Evolutionary conservation across 2,113 vertebrate species (phyloP), one percentile per base, ranked within the genome.

Genomic region (Bubo blakistoni): DNA sequence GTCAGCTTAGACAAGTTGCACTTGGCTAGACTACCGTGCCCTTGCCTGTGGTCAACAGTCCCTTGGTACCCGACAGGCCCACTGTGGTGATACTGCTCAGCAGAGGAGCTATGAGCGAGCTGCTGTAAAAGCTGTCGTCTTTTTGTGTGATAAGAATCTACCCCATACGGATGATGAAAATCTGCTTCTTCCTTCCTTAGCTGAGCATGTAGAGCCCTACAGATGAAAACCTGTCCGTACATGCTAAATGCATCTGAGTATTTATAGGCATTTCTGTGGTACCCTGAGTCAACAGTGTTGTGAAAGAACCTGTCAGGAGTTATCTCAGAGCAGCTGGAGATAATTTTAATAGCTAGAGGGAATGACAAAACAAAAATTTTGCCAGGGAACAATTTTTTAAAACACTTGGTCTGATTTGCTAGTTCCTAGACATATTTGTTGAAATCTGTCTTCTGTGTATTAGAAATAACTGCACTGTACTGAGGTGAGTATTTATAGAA

Each of bases 401-500:
- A 72, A 16, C 2, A 10, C 61, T 71, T 77, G 14, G 12, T 78
- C 17, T 13, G 49, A 86, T 72, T 92, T 89, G 38, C 58, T 49
- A 30, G 29, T 77, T 91, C 16, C 20, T 78, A 54, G 38, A 57
- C 15, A 7, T 79, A 59, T 38, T 79, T 78, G 26, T 82, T 94
- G 52, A 96, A 95, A 89, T 70, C 51, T 54, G 22, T 69, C 78
- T 81, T 71, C 46, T 61, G 9, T 71, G 47, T 73, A 49, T 83
- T 71, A 87, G 47, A 88, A 95, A 89, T 72, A 82, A 55, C 38
- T 92, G 25, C 62, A 62, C 34, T 73, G 70, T 69, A 55, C 83
- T 94, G 92, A 62, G 66, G 22, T 13, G 63, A 93, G 34, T 90
- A 87, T 95, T 92, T 94, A 86, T 81, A 80, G 88, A 88, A 94